These are phyloP conservation scores for Armadillidium nasatum DNA, from an alignment of 1,140 invertebrate species.

Conservation along the genomic window DNA sequence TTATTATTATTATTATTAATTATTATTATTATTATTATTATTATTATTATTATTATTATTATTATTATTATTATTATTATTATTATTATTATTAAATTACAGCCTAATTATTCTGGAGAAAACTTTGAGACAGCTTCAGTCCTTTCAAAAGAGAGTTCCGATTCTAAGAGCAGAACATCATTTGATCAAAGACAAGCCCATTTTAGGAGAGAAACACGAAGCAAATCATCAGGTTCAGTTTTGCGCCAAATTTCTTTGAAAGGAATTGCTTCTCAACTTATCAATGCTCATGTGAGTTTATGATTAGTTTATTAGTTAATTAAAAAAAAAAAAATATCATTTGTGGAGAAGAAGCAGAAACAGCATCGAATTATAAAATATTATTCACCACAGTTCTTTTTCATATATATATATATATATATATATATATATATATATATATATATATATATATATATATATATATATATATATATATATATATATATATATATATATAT, in stretches of 20 bases:
- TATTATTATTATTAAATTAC: no score
- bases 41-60: neutral
- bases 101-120: constrained; percentile 45
- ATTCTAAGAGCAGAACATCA: constrained; percentile 47
- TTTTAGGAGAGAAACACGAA: constrained; percentile 45
- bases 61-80: constrained; percentile 1
- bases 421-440: no score
- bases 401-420: no score
- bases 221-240: constrained; percentile 61
- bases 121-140: constrained; percentile 50
- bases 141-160: constrained; percentile 47
- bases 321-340: neutral
- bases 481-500: no score
- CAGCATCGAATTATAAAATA: neutral
- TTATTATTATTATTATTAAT: constrained; percentile 1
- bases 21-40: neutral
- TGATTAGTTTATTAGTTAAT: neutral
- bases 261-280: constrained; percentile 78
- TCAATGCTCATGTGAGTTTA: constrained; percentile 65
- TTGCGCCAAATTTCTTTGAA: constrained; percentile 74
- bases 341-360: neutral
- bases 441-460: no score
- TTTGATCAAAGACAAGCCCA: constrained; percentile 43
- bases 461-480: no score
- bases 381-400: no score